A percentile compares a stretch with the other conserved stretches of the same genome.
Evolutionary conservation across 1,140 invertebrate genomes (phyloP).

Genomic region (Phthorimaea operculella): DNA sequence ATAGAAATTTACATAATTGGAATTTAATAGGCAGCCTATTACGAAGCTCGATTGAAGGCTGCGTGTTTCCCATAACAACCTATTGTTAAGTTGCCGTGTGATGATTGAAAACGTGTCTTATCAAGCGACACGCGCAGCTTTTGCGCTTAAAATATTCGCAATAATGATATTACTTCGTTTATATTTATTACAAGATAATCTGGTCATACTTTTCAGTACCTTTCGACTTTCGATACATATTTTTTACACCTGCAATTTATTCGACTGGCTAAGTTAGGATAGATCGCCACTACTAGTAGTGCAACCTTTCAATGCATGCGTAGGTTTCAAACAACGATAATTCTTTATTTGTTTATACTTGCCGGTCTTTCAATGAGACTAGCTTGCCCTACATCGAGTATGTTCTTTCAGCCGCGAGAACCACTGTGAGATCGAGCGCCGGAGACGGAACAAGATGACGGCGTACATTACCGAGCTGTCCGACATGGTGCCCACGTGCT

Average conservation of each 20-base stretch:
- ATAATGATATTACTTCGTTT: slow-evolving; percentile 24
- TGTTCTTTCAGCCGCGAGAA: slow-evolving; percentile 86
- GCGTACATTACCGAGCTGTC: slow-evolving; percentile 99
- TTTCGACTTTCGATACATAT: too few species aligned
- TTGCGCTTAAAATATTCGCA: slow-evolving; percentile 16
- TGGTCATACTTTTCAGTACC: too few species aligned
- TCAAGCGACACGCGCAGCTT: slow-evolving; percentile 31
- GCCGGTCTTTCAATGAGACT: too few species aligned
- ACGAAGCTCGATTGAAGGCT: background rate
- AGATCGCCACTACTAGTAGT: too few species aligned
- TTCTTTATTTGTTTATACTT: too few species aligned
- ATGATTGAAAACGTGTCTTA: slow-evolving; percentile 64
- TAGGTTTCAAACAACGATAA: too few species aligned
- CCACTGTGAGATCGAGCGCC: slow-evolving; percentile 99
- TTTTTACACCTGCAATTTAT: too few species aligned
- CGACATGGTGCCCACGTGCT: slow-evolving; percentile 99
- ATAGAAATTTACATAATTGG: background rate
- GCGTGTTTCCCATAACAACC: slow-evolving; percentile 24
- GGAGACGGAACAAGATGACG: slow-evolving; percentile 99
- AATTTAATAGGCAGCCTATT: background rate
- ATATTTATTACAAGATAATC: background rate
- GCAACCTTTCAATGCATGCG: too few species aligned
- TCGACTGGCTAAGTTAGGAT: too few species aligned
- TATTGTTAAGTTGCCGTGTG: slow-evolving; percentile 25
- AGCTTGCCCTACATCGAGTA: too few species aligned